phyloP scores from a whole-genome alignment of 2,888 invertebrate genomes.

The Andrena dorsata region DNA sequence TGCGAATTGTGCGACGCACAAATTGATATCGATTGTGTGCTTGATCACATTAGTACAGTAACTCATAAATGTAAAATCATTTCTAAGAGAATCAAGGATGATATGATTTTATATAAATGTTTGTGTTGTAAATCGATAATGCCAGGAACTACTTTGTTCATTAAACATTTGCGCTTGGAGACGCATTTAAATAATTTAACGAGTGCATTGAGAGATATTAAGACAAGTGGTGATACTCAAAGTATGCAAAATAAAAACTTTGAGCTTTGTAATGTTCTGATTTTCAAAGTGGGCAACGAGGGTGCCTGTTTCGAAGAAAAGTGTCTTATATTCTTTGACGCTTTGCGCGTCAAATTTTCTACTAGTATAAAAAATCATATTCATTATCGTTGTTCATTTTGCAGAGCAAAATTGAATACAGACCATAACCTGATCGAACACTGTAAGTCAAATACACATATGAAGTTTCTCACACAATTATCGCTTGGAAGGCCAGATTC shows the following conservation, averaged over 20 bases:
- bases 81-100: not conserved
- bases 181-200: constrained; percentile 25
- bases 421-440: not conserved
- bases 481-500: not conserved
- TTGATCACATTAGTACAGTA: not conserved
- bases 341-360: not conserved
- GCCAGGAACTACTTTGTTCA: constrained; percentile 3
- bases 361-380: not conserved
- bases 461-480: not conserved
- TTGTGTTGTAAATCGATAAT: constrained; percentile 37
- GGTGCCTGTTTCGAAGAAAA: not conserved
- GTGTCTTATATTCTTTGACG: constrained; percentile 6
- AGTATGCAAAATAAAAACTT: not conserved
- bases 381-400: constrained; percentile 15
- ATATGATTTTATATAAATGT: constrained; percentile 32
- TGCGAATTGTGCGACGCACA: constrained; percentile 20
- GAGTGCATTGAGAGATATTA: constrained; percentile 1
- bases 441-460: not conserved
- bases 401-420: not conserved
- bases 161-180: not conserved
- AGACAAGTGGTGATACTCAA: not conserved
- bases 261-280: not conserved
- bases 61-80: constrained; percentile 7
- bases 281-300: not conserved
- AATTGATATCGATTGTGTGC: constrained; percentile 10